phyloP scores from a whole-genome alignment of 2,113 vertebrate species.

The Nasalis larvatus region DNA sequence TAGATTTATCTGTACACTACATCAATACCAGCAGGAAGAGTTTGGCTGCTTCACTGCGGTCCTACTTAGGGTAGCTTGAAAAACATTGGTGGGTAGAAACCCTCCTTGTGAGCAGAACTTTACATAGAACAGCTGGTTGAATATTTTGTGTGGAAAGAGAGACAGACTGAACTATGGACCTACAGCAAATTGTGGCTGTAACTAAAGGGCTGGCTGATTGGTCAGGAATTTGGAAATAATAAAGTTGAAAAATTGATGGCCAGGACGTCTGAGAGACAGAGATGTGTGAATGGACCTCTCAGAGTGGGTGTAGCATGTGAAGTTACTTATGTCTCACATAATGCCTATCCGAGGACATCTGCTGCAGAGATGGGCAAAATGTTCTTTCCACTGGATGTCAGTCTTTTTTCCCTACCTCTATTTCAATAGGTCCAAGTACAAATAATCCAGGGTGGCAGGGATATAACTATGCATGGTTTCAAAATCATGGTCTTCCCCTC shows the following conservation, averaged over 20 bases:
- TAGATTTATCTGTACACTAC: background rate
- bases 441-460: background rate
- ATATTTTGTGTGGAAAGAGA: background rate
- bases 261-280: background rate
- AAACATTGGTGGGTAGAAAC: background rate
- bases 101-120: background rate
- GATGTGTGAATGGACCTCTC: background rate
- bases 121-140: background rate
- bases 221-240: background rate
- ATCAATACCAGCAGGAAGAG: background rate
- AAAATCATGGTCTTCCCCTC: background rate
- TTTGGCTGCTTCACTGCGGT: background rate
- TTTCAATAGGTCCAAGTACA: background rate
- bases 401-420: background rate
- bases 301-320: background rate
- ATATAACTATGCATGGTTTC: background rate
- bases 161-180: background rate
- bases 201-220: background rate
- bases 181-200: background rate
- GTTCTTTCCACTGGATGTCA: background rate
- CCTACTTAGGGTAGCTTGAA: background rate
- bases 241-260: background rate
- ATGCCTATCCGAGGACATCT: background rate
- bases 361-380: background rate
- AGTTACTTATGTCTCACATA: background rate